These are phyloP conservation scores for Pao palembangensis DNA, from an alignment of 2,113 vertebrate species.

Conservation along the genomic window DNA sequence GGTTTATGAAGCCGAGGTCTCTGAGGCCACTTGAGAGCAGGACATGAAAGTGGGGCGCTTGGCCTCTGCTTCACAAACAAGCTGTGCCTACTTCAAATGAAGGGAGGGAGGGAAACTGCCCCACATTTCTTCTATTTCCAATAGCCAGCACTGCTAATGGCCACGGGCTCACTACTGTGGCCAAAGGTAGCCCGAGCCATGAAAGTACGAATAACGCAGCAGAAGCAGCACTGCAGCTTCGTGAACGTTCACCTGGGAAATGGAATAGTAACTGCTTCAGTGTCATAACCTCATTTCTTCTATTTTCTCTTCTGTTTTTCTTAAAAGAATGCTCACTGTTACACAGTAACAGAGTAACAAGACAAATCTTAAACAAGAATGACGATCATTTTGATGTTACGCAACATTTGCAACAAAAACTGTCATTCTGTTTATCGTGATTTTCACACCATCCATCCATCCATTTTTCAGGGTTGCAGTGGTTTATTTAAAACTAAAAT, in stretches of 20 bases:
- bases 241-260: slow-evolving; percentile 3
- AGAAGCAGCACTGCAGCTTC: slow-evolving; percentile 9
- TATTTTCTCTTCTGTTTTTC: too few species aligned
- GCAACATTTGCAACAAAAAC: too few species aligned
- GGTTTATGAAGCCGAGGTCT: slow-evolving; percentile 66
- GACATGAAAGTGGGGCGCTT: slow-evolving; percentile 62
- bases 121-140: slow-evolving; percentile 60
- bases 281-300: too few species aligned
- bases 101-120: slow-evolving; percentile 53
- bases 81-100: slow-evolving; percentile 67
- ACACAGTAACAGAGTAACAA: too few species aligned
- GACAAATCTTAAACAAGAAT: too few species aligned
- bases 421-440: too few species aligned
- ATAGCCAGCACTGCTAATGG: slow-evolving; percentile 63
- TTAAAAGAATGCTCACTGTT: too few species aligned
- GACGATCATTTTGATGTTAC: too few species aligned
- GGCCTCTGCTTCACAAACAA: slow-evolving; percentile 70
- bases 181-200: slow-evolving; percentile 58
- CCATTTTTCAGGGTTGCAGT: too few species aligned
- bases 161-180: slow-evolving; percentile 40
- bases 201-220: slow-evolving; percentile 21
- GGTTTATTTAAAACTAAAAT: too few species aligned
- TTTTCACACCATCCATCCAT: too few species aligned
- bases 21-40: slow-evolving; percentile 61
- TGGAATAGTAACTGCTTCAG: not conserved